Conservation (phyloP, 2,888 invertebrate species). For the Smittia aterrima region DNA sequence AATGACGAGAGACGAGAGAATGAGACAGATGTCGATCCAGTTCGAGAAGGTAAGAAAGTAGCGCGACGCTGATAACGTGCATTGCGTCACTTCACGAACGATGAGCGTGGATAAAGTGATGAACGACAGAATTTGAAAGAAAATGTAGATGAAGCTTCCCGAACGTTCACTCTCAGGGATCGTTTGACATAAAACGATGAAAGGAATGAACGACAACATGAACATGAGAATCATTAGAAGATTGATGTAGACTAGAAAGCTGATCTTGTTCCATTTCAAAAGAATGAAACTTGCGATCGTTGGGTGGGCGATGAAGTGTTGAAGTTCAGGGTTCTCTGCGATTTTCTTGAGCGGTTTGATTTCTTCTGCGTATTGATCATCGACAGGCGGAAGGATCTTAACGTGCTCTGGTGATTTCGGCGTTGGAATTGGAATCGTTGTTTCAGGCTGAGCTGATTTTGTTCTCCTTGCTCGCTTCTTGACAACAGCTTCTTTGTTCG, state of each 20-base stretch:
- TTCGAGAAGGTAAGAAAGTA: slow-evolving; percentile 72
- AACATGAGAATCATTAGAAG: slow-evolving; percentile 69
- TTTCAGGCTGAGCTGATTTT: not conserved
- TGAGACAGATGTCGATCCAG: slow-evolving; percentile 68
- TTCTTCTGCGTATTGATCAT: slow-evolving; percentile 57
- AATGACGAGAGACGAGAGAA: slow-evolving; percentile 63
- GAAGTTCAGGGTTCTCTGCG: slow-evolving; percentile 65
- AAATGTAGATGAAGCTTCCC: slow-evolving; percentile 2
- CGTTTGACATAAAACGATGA: slow-evolving; percentile 67
- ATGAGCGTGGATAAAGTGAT: slow-evolving; percentile 59
- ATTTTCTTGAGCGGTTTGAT: slow-evolving; percentile 73
- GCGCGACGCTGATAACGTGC: slow-evolving; percentile 63
- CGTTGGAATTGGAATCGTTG: not conserved
- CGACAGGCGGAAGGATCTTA: not conserved
- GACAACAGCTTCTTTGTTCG: slow-evolving; percentile 51
- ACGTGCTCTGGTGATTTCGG: slow-evolving; percentile 3
- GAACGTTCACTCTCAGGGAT: slow-evolving; percentile 56
- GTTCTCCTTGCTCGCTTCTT: not conserved
- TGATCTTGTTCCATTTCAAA: slow-evolving; percentile 77
- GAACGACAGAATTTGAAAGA: slow-evolving; percentile 44
- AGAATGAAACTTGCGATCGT: slow-evolving; percentile 75
- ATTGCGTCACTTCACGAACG: slow-evolving; percentile 69
- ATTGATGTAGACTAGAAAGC: slow-evolving; percentile 70
- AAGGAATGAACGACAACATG: slow-evolving; percentile 65
- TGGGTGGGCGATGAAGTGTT: slow-evolving; percentile 72